phyloP scores from a whole-genome alignment of 1,140 invertebrate genomes.

The Ptiloglossa arizonensis region DNA sequence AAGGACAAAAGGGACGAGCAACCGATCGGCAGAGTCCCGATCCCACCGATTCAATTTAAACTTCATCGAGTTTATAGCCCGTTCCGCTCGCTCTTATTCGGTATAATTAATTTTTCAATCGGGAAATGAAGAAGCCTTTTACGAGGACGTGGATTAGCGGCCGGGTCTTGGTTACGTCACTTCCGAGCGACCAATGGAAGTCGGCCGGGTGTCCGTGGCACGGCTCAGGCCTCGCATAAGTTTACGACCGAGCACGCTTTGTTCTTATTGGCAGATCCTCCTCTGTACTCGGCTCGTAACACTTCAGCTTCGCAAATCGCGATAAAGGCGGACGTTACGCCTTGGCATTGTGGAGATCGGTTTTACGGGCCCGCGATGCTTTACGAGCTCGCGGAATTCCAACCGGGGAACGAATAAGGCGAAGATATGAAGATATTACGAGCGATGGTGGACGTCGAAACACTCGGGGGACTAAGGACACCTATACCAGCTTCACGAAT shows the following conservation, averaged over 20 bases:
- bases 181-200: slow-evolving; percentile 55
- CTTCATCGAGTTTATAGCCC: slow-evolving; percentile 65
- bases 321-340: slow-evolving; percentile 67
- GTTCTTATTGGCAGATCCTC: slow-evolving; percentile 63
- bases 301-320: slow-evolving; percentile 66
- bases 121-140: slow-evolving; percentile 63
- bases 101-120: slow-evolving; percentile 71
- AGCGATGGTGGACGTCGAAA: slow-evolving; percentile 2
- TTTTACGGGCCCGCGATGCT: slow-evolving; percentile 61
- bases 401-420: slow-evolving; percentile 13
- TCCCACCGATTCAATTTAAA: slow-evolving; percentile 63
- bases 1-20: slow-evolving; percentile 5
- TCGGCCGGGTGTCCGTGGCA: slow-evolving; percentile 24
- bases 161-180: slow-evolving; percentile 59
- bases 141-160: slow-evolving; percentile 65
- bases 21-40: slow-evolving; percentile 1
- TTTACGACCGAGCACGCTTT: slow-evolving; percentile 61
- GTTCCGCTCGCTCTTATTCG: slow-evolving; percentile 63
- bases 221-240: slow-evolving; percentile 58
- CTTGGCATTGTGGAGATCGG: slow-evolving; percentile 60
- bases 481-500: too few species aligned
- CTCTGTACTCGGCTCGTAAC: slow-evolving; percentile 65
- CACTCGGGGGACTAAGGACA: background rate
- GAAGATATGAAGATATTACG: slow-evolving; percentile 62
- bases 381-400: slow-evolving; percentile 57